These are phyloP conservation scores for Mythimna vitellina DNA, from an alignment of 2,888 invertebrate genomes.

Conservation along the genomic window DNA sequence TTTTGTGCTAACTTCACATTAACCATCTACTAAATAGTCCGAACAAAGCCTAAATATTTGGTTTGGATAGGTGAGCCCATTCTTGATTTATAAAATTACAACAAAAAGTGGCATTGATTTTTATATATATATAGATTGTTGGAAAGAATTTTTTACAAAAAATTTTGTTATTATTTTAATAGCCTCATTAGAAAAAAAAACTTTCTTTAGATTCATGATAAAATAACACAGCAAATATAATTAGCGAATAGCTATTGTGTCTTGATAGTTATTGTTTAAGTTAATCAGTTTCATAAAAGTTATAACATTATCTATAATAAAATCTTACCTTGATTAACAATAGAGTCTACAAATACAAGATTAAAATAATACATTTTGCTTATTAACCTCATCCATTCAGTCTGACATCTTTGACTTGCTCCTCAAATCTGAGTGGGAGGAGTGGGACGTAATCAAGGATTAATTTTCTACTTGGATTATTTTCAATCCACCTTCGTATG, in stretches of 20 bases:
- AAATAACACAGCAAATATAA: neutral
- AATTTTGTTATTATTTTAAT: neutral
- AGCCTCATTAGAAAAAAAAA: neutral
- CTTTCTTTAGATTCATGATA: neutral
- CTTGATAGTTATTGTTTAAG: neutral
- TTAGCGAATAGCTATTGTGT: neutral
- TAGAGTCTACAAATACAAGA: neutral
- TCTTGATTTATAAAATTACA: too few species aligned
- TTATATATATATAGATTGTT: too few species aligned
- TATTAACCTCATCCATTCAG: slow-evolving; percentile 62
- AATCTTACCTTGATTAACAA: neutral
- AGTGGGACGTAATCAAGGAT: slow-evolving; percentile 88
- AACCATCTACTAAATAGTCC: too few species aligned
- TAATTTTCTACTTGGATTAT: slow-evolving; percentile 90
- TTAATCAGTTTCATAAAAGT: neutral
- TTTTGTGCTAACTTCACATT: too few species aligned
- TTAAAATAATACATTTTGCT: neutral
- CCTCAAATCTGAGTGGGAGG: slow-evolving; percentile 78
- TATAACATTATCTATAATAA: neutral
- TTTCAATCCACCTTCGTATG: slow-evolving; percentile 88
- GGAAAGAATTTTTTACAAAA: neutral
- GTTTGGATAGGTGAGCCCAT: too few species aligned
- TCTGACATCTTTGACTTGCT: slow-evolving; percentile 67
- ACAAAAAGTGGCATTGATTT: too few species aligned
- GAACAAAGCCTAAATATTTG: too few species aligned